Evolutionary conservation across 2,113 vertebrate species (phyloP).

Genomic region (Neotragus pygmaeus): DNA sequence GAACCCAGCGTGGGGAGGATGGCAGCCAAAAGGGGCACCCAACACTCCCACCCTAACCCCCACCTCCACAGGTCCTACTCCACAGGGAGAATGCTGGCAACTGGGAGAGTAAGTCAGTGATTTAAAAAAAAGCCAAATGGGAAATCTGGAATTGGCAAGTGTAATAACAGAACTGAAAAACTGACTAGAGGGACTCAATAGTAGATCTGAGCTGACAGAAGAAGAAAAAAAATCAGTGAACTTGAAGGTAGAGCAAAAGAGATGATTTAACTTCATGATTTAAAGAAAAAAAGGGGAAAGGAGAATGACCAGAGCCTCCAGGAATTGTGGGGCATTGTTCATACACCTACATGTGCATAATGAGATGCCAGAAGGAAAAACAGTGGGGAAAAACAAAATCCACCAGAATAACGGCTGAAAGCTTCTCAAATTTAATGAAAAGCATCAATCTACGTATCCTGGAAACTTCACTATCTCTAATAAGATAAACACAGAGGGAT

Average conservation of each 20-base stretch:
- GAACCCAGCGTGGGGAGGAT: background rate
- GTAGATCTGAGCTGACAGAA: background rate
- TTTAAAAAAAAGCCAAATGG: background rate
- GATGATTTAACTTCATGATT: background rate
- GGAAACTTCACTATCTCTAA: background rate
- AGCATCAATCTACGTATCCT: background rate
- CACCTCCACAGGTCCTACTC: background rate
- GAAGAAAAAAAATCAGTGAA: background rate
- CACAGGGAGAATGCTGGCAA: too few species aligned
- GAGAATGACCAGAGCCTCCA: background rate
- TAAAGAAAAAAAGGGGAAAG: background rate
- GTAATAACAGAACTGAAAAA: background rate
- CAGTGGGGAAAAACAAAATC: too few species aligned
- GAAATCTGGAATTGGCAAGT: background rate
- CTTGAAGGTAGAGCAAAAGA: background rate
- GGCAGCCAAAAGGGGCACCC: background rate
- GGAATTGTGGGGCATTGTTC: background rate
- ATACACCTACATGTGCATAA: rapidly evolving
- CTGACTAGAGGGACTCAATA: background rate
- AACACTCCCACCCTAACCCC: background rate
- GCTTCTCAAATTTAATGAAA: background rate
- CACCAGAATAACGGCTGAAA: background rate
- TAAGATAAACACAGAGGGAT: background rate
- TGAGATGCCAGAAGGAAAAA: background rate
- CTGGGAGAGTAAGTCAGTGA: background rate